Base-by-base conservation (phyloP, 2,888 invertebrate genomes). In the Drosophila greeni region DNA sequence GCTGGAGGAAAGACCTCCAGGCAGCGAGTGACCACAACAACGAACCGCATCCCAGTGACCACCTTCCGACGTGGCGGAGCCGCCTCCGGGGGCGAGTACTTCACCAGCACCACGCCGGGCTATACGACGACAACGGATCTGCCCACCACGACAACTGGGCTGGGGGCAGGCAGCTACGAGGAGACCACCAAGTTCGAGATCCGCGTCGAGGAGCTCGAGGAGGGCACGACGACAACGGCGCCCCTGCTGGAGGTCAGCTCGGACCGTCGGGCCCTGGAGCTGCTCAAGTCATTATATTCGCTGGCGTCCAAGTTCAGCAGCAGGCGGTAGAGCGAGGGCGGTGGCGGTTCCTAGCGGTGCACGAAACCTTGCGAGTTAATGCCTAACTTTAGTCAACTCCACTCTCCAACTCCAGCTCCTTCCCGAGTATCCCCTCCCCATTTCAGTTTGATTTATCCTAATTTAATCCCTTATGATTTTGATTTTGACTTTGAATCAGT, bases 281-380 rank as follows among this genome's bases (percentile, higher is more conserved):
- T 96, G 75, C 91, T 96, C 85, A 93, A 94, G 89, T 95, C 95
- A 70, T 90, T 96, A 60, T 96, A 95, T 89, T 92, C 94, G 70
- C 92, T 96, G 86, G 95, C 95, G 59, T 94, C 95, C 20, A 92
- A 93, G 89, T 95, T 95, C 60, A 85, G 84, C 92, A 95, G 95
- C 80, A 91, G 91, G 89, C 90, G 89, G 86, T 88, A 82, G 79
- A 53, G 65, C 65, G 71, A 82, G 82, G 76, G 40, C 65, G 77
- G 54, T 68, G 55, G 43, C 82, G 62, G 81, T 79, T 79, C 75
- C 81, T 79, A 79, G 52, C 52, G 74, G 62, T 72, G 70, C 70
- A 58, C 73, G 66, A 45, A 69, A 59, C 60, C 66, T 61, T 67
- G 71, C 69, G 72, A 68, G 74, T 70, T 66, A 81, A 74, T 73